Conservation (phyloP, 1,140 invertebrate species). For the Drosophila truncata region DNA sequence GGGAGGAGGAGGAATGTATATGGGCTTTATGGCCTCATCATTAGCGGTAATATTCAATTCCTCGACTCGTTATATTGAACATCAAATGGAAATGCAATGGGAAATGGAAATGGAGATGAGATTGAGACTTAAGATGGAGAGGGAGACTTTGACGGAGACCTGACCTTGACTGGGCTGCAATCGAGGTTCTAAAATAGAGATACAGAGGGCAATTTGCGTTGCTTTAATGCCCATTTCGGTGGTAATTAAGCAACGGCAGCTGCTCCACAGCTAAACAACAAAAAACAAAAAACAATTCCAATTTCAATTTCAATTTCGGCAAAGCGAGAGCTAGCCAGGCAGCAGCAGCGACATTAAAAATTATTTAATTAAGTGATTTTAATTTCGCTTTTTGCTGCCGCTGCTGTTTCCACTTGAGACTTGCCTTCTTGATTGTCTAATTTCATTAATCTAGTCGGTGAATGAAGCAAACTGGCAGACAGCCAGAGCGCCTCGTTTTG, state of each 20-base stretch:
- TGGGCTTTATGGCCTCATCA: conserved; percentile 64
- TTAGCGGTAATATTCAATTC: conserved; percentile 52
- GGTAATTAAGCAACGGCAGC: conserved; percentile 73
- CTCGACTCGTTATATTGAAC: conserved; percentile 28
- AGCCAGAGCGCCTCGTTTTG: conserved; percentile 56
- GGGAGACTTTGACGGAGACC: background rate
- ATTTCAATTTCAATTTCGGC: conserved; percentile 23
- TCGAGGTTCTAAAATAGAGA: conserved; percentile 22
- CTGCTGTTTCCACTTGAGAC: conserved; percentile 37
- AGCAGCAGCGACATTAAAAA: conserved; percentile 67
- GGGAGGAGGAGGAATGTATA: conserved; percentile 24
- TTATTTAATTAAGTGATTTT: conserved; percentile 83
- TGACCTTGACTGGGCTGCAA: conserved; percentile 7
- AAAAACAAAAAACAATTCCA: conserved; percentile 5
- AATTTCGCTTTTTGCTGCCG: conserved; percentile 55
- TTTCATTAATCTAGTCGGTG: conserved; percentile 74
- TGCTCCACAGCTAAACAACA: conserved; percentile 46
- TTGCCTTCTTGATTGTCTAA: conserved; percentile 74
- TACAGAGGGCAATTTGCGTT: conserved; percentile 15
- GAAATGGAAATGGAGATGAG: conserved; percentile 16
- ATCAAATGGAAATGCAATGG: conserved; percentile 23
- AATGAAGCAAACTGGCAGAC: conserved; percentile 64
- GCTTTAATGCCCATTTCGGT: conserved; percentile 53
- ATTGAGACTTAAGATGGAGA: background rate
- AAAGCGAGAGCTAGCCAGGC: background rate